These are phyloP conservation scores for Ammospiza nelsoni DNA, from an alignment of 2,113 vertebrate genomes.

Conservation along the genomic window DNA sequence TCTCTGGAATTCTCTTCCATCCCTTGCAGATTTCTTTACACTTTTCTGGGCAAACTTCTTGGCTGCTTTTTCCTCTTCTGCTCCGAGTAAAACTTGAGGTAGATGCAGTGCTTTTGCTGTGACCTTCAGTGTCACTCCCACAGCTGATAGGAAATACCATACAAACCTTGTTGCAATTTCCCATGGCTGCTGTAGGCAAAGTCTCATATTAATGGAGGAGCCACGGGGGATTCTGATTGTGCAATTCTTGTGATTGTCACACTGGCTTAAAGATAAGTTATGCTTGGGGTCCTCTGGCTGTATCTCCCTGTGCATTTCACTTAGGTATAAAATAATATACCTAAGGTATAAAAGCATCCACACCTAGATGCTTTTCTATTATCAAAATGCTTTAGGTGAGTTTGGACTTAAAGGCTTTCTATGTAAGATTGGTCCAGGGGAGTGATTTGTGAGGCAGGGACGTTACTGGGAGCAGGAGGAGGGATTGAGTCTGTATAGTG, in stretches of 20 bases:
- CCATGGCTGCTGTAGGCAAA: conserved; percentile 31
- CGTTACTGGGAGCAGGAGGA: background rate
- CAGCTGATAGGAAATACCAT: background rate
- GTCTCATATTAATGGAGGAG: conserved; percentile 18
- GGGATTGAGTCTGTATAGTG: background rate
- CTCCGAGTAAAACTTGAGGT: background rate
- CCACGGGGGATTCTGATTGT: conserved; percentile 30
- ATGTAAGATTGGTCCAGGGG: background rate
- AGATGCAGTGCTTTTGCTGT: background rate
- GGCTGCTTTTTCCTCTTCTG: background rate
- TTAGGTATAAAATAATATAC: background rate
- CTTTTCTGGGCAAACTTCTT: background rate
- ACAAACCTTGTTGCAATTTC: conserved; percentile 18
- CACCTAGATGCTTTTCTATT: background rate
- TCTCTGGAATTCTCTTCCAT: background rate
- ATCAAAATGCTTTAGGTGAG: background rate
- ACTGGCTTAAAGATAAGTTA: conserved; percentile 22
- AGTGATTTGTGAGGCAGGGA: background rate
- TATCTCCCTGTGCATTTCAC: background rate
- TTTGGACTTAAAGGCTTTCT: background rate
- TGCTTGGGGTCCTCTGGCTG: background rate
- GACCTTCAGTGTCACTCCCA: conserved; percentile 31
- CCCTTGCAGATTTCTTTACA: background rate
- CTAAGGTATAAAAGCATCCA: background rate
- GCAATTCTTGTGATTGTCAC: conserved; percentile 31